Base-by-base conservation (phyloP, 2,797 vertebrate genomes). In the Cheirogaleus major region DNA sequence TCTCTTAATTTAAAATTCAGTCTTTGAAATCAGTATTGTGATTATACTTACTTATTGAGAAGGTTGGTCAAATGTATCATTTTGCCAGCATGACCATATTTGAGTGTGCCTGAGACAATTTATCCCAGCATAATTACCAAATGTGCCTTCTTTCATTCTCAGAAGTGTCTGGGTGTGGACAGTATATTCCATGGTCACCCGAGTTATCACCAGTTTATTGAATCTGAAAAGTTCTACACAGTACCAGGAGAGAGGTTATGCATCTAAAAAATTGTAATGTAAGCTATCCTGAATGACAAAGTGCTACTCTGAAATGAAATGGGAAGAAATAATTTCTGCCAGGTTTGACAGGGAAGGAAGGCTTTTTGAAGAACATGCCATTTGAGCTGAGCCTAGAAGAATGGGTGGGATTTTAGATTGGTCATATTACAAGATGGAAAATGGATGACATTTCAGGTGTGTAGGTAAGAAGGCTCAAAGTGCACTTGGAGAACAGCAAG, bases 1-100 rank as follows among this genome's bases (percentile, higher is more conserved):
- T 75, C 23, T 80, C 67, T 90, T 92, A 82, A 88, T 96, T 90
- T 96, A 30, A 96, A 32, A 17, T 63, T 90, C 52, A 38, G 20
- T 92, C 57, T 95, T 93, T 79, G 59, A 81, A 89, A 23, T 93
- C 27, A 48, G 32, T 86, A 7, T 59, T 86, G 10, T 73, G 2
- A 23, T 67, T 75, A 81, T 5, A 23, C 30, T 82, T 91, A 41
- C 30, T 69, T 91, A 52, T 1, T 86, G n/a, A 83, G n/a, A 86
- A 25, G 52, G 14, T 63, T 82, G 50, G 22, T 89, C 35, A 91
- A 1, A 4, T 93, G 4, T 67, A 23, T 87, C 38, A 30, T 81
- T 97, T 95, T 95, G 35, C 70, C 81, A 93, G 25, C 2, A 35
- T 80, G 57, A 27, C 32, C 38, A 4, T 55, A 32, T 14, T 61